Percentiles rank a stretch among this genome's conserved stretches.
These are phyloP conservation scores for cattle (Bos taurus) DNA, from an alignment of 2,113 vertebrate genomes.

Conservation along the genomic window ARS-UCD2.0 NC_037341.1:34577501-34578000, in stretches of 20 bases:
- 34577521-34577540: neutral
- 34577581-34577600: neutral
- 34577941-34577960: neutral
- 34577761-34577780: neutral
- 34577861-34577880: rapidly evolving
- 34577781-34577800: neutral
- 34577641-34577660: neutral
- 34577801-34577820: neutral
- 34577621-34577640: neutral
- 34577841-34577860: neutral
- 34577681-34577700: neutral
- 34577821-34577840: neutral
- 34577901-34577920: neutral
- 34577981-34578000: neutral
- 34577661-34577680: neutral
- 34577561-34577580: neutral
- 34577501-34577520: neutral
- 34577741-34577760: neutral
- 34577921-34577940: neutral
- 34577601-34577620: neutral
- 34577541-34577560: neutral
- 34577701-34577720: neutral
- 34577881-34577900: neutral
- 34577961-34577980: neutral
- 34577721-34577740: neutral